Evolutionary conservation across 1,140 invertebrate species (phyloP), one percentile per base, ranked within the genome.

Genomic region (Musca vetustissima): DNA sequence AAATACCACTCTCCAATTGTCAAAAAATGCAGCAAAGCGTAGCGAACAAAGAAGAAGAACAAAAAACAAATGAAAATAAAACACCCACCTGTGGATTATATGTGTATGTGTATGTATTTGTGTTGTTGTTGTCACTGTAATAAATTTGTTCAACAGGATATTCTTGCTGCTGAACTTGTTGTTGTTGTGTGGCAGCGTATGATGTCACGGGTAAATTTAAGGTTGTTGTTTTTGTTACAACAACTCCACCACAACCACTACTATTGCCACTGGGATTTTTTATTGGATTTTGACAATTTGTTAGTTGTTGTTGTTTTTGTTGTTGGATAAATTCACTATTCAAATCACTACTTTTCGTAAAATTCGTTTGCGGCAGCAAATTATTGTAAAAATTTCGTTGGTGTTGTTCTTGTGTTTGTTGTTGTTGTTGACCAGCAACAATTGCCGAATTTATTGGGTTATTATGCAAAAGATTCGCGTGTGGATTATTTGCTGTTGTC

Each of bases 111-210:
- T 70, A 74, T 70, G 66, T 70, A 68, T 68, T 69, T 50, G 36
- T 47, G 53, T 48, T 69, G 43, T 72, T 73, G 70, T 61, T 24
- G 57, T 61, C 43, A 17, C 4, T 61, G 57, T 61, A 61, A 61
- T 61, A 59, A 71, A 66, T 71, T 72, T 69, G 73, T 66, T 71
- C 73, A 76, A 71, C 66, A 75, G 76, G 77, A 76, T 75, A 77
- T 73, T 74, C 64, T 68, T 61, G 66, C 47, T 72, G 68, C 61
- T 73, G 74, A n/a, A n/a, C n/a, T 52, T 70, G 64, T 53, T 69
- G 52, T 61, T 55, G 52, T 28, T 14, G 59, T 48, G 67, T 24
- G 28, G 24, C 19, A 14, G 57, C n/a, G 68, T 64, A 69, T 65
- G 64, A 49, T 65, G 64, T 65, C 21, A 65, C 48, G 24, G 64